Evolutionary conservation across 2,888 invertebrate species (phyloP), one percentile per base, ranked within the genome.

Genomic region (Heliconius erato): DNA sequence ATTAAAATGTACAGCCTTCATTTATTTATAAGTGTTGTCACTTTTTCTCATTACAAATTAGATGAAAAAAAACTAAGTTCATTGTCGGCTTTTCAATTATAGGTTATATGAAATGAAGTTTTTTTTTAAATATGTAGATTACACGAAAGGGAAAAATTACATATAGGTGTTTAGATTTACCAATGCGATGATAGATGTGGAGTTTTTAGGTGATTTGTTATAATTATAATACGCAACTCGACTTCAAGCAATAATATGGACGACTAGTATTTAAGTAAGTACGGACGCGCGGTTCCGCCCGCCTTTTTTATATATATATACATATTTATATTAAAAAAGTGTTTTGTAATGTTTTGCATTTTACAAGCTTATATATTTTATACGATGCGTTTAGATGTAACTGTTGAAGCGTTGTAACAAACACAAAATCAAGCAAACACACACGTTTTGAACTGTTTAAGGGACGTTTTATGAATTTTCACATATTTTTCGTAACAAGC

Each of bases 281-380:
- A 26, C 44, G 26, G 12, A 68, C 49, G 23, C 40, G 78, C 67
- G 78, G 78, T 3, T 44, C 44, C 40, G 67, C 16, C 78, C 67
- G 67, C 49, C 49, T 78, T 78, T 67, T 78, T 49, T 65, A 78
- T 7, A 69, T 23, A 69, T 23, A 40, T 71, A 26, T n/a, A 72
- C 26, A 69, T 35, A 69, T 69, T 26, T 69, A 35, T 69, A 69
- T 72, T 59, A 9, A 59, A 59, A 19, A 63, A 67, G 44, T 40
- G 35, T 78, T 78, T 67, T 78, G 68, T 28, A 78, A 78, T 78
- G 44, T 78, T 78, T 78, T 78, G 78, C 78, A 67, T 28, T 65
- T 63, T 78, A 78, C 28, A 78, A 67, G 78, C 65, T 78, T 78
- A 32, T 49, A 78, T 78, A 78, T 78, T 78, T 78, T 78, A 78